Evolutionary conservation across 2,888 invertebrate species (phyloP).

Genomic region (Drosophila dives): DNA sequence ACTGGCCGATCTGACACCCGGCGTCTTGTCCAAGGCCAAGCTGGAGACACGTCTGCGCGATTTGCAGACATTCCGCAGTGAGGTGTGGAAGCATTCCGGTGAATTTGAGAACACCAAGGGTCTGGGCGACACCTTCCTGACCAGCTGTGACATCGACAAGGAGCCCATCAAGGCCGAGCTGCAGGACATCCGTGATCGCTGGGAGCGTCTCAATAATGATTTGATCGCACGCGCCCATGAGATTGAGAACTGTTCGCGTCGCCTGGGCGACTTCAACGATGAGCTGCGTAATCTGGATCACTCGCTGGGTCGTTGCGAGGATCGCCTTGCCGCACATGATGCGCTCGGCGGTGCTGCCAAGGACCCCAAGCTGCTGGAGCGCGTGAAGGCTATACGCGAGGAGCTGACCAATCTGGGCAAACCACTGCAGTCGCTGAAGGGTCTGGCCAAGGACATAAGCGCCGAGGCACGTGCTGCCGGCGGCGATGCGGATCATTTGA

Average conservation of each 20-base stretch:
- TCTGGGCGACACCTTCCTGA: constrained; percentile 94
- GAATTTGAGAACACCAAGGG: constrained; percentile 96
- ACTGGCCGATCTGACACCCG: constrained; percentile 90
- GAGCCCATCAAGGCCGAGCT: constrained; percentile 94
- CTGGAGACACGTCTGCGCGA: constrained; percentile 95
- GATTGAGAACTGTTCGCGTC: constrained; percentile 91
- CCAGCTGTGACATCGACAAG: constrained; percentile 95
- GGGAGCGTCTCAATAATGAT: constrained; percentile 96
- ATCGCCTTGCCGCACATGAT: constrained; percentile 90
- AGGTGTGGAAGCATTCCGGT: constrained; percentile 96
- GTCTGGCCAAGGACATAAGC: constrained; percentile 90
- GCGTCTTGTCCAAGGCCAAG: constrained; percentile 93
- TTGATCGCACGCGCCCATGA: constrained; percentile 83
- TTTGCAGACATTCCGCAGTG: constrained; percentile 94
- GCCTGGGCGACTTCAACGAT: constrained; percentile 93
- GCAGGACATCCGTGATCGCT: constrained; percentile 92
- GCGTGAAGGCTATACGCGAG: constrained; percentile 92
- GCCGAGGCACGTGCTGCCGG: constrained; percentile 91
- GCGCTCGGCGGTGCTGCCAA: constrained; percentile 90
- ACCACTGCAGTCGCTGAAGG: constrained; percentile 87
- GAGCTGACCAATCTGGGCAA: constrained; percentile 92
- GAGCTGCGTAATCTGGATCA: constrained; percentile 93
- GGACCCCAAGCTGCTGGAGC: constrained; percentile 93
- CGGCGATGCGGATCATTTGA: constrained; percentile 90
- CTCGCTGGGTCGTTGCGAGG: constrained; percentile 94